A percentile compares a stretch with the other conserved stretches of the same genome.
Conservation (phyloP, 2,797 vertebrate species). For the Capromys pilorides region DNA sequence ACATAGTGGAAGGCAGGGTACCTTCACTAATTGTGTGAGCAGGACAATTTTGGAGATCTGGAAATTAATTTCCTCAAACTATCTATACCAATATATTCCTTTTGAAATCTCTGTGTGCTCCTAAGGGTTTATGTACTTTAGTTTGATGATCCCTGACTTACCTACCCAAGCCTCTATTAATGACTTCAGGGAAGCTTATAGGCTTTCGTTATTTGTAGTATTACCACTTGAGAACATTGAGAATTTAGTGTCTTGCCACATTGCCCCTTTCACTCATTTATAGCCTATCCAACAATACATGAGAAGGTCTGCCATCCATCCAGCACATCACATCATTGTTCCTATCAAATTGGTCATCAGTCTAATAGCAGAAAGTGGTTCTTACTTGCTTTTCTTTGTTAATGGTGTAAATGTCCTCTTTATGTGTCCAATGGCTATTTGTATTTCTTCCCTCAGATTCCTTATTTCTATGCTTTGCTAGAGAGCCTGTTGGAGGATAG, state of each 20-base stretch:
- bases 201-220: constrained; percentile 24
- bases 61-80: constrained; percentile 38
- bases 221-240: neutral
- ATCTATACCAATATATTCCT: neutral
- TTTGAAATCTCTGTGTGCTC: neutral
- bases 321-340: neutral
- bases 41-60: constrained; percentile 49
- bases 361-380: constrained; percentile 33
- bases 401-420: constrained; percentile 20
- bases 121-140: neutral
- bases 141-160: neutral
- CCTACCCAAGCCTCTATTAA: neutral
- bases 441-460: constrained; percentile 32
- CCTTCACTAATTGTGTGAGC: constrained; percentile 6
- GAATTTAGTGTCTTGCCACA: neutral
- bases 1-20: neutral
- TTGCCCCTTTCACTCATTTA: neutral
- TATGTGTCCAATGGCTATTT: neutral
- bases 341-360: neutral
- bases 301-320: neutral
- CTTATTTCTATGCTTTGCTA: constrained; percentile 14
- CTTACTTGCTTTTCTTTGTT: constrained; percentile 49
- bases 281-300: neutral
- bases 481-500: neutral
- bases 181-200: neutral